phyloP scores from a whole-genome alignment of 92 coral and sea anemone genomes.

The Muricea muricata region DNA sequence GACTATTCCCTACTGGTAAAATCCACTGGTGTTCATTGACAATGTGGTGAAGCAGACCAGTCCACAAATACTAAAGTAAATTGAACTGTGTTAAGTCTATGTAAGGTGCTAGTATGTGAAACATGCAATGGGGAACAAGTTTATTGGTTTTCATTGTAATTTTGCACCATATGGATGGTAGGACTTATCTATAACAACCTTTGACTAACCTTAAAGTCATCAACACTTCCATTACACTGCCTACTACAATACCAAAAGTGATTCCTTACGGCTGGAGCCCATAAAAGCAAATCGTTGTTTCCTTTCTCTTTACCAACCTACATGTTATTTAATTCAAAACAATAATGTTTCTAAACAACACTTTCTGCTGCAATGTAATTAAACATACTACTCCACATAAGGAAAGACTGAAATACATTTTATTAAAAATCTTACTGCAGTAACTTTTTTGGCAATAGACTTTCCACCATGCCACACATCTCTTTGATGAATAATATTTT shows the following conservation, averaged over 20 bases:
- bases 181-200: no score
- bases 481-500: conserved; percentile 20
- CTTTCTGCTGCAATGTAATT: background rate
- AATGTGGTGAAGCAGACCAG: background rate
- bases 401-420: no score
- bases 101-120: background rate
- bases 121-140: no score
- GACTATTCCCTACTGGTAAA: background rate
- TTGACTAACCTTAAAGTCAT: conserved; percentile 35
- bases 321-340: no score
- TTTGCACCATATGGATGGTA: no score
- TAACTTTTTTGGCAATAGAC: no score
- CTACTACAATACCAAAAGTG: conserved; percentile 34
- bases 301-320: no score
- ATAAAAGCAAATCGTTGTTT: conserved; percentile 1
- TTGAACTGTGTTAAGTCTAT: background rate
- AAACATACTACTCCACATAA: no score
- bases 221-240: conserved; percentile 25
- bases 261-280: conserved; percentile 17
- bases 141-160: no score
- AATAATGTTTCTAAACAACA: no score
- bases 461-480: conserved; percentile 47
- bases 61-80: background rate
- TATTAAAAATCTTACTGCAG: background rate
- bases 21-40: background rate